phyloP scores from a whole-genome alignment of 2,113 vertebrate species.

The Sylvia atricapilla region DNA sequence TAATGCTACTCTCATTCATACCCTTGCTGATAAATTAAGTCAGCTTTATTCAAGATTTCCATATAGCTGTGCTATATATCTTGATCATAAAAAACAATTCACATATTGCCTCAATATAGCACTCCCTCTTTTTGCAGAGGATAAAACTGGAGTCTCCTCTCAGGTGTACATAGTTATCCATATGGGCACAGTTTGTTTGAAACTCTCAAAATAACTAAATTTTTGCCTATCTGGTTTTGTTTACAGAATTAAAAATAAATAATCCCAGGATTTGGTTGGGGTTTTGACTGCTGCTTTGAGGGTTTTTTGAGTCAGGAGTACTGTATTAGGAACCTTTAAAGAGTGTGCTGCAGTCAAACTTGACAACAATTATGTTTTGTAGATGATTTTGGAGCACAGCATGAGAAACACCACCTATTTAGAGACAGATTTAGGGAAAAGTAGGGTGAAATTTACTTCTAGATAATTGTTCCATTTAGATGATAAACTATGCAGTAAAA shows the following conservation, averaged over 20 bases:
- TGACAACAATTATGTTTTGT: not conserved
- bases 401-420: not conserved
- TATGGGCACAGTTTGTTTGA: not conserved
- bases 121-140: not conserved
- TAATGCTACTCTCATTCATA: not conserved
- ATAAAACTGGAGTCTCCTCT: not conserved
- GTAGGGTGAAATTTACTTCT: not conserved
- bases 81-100: not conserved
- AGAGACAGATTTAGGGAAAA: not conserved
- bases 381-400: not conserved
- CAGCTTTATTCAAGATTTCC: not conserved
- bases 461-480: not conserved
- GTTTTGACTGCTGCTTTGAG: not conserved
- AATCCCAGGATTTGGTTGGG: not conserved
- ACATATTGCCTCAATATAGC: not conserved
- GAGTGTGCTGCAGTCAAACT: not conserved
- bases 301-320: not conserved
- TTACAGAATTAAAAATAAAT: not conserved
- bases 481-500: not conserved
- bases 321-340: not conserved
- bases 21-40: not conserved
- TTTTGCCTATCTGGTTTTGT: not conserved
- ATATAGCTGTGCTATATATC: not conserved
- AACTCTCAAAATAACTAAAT: not conserved
- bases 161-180: too few relatives aligned